Percentiles rank a stretch among this genome's conserved stretches.
phyloP scores from a whole-genome alignment of 2,888 invertebrate genomes.

The Andrena trimmerana region DNA sequence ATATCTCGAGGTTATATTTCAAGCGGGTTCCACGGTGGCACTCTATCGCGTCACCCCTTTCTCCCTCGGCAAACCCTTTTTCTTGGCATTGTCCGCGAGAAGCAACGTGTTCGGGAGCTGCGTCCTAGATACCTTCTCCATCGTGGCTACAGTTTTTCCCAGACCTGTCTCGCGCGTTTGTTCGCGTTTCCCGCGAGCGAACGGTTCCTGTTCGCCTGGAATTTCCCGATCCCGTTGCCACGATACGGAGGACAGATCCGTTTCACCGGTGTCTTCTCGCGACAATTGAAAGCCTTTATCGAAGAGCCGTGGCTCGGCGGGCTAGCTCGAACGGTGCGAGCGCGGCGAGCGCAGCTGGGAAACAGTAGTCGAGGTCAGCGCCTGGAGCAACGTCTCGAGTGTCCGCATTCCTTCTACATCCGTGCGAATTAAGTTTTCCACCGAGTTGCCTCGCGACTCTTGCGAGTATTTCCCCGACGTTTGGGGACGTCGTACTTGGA shows the following conservation, averaged over 20 bases:
- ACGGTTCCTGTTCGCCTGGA: background rate
- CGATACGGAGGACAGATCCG: background rate
- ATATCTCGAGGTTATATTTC: conserved; percentile 43
- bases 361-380: too few species aligned
- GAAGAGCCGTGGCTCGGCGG: background rate
- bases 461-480: too few species aligned
- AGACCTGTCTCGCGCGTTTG: conserved; percentile 3
- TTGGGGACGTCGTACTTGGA: too few species aligned
- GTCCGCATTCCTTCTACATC: too few species aligned
- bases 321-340: background rate
- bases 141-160: conserved; percentile 23
- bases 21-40: conserved; percentile 20
- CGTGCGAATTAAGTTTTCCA: too few species aligned
- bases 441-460: too few species aligned
- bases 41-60: conserved; percentile 15
- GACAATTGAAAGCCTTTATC: background rate
- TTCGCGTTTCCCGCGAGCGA: background rate
- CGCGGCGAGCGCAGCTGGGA: background rate
- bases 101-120: background rate
- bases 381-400: too few species aligned
- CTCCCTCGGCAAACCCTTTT: conserved; percentile 23
- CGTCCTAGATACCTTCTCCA: conserved; percentile 6
- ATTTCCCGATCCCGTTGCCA: background rate
- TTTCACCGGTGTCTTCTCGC: background rate
- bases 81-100: conserved; percentile 45